phyloP scores from a whole-genome alignment of 1,140 invertebrate genomes.

The Macrobrachium nipponense region DNA sequence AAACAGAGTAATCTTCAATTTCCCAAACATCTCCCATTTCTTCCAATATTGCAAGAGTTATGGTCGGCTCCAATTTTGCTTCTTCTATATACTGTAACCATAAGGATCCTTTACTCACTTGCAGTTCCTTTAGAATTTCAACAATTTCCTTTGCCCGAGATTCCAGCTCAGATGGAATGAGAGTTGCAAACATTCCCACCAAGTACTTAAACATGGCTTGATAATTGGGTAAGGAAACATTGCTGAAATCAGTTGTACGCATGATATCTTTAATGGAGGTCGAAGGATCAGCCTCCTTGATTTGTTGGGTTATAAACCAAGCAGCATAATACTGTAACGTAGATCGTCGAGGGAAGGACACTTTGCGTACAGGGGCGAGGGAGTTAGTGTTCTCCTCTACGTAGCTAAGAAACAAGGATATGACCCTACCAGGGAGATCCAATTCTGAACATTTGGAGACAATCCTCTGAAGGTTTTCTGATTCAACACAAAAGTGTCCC shows the following conservation, averaged over 20 bases:
- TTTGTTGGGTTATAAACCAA: conserved; percentile 17
- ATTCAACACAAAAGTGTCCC: conserved; percentile 26
- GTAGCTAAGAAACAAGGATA: conserved; percentile 48
- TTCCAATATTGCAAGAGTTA: conserved; percentile 30
- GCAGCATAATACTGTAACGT: conserved; percentile 48
- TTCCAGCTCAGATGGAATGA: conserved; percentile 5
- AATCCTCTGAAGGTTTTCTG: not conserved
- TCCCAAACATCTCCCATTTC: conserved; percentile 48
- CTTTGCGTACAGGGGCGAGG: not conserved
- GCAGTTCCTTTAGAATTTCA: conserved; percentile 30
- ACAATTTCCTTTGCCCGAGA: conserved; percentile 36
- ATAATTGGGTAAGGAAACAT: conserved; percentile 2
- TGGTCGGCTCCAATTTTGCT: conserved; percentile 30
- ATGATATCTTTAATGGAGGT: conserved; percentile 24
- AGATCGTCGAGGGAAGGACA: conserved; percentile 32
- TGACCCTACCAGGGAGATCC: conserved; percentile 17
- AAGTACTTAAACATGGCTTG: conserved; percentile 43
- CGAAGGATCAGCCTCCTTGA: not conserved
- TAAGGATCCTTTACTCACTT: conserved; percentile 24
- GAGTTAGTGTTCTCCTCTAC: not conserved
- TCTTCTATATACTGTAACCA: conserved; percentile 53
- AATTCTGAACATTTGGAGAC: conserved; percentile 11
- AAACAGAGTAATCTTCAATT: conserved; percentile 40
- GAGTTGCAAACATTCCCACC: conserved; percentile 36
- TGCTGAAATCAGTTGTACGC: not conserved